These are phyloP conservation scores for Hipparchia sbordonii DNA, from an alignment of 2,888 invertebrate species.

Conservation along the genomic window DNA sequence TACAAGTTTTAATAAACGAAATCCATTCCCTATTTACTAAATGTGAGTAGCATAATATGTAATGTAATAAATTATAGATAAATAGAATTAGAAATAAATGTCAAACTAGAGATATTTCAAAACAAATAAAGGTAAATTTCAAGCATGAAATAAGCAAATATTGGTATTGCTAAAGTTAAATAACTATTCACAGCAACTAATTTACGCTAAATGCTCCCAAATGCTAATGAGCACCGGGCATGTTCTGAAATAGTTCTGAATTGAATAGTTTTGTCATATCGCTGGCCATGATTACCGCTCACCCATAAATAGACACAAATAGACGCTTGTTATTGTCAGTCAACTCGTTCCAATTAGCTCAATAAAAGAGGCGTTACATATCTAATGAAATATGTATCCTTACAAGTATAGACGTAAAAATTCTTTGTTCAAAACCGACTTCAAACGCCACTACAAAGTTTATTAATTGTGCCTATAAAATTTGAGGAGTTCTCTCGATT, in stretches of 20 bases:
- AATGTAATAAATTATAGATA: too few relatives aligned
- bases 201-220: neutral
- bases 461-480: too few relatives aligned
- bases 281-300: neutral
- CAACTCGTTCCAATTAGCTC: neutral
- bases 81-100: too few relatives aligned
- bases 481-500: too few relatives aligned
- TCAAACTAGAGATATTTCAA: too few relatives aligned
- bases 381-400: neutral
- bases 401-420: neutral
- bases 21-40: too few relatives aligned
- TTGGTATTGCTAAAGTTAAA: neutral
- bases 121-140: too few relatives aligned
- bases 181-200: neutral
- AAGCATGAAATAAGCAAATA: too few relatives aligned
- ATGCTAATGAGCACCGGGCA: neutral
- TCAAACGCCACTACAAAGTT: too few relatives aligned
- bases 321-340: neutral
- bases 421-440: too few relatives aligned
- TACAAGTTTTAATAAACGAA: too few relatives aligned
- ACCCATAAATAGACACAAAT: neutral
- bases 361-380: neutral
- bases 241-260: neutral
- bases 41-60: too few relatives aligned
- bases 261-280: neutral